Base-by-base conservation (phyloP, 2,888 invertebrate genomes). In the Tigriopus californicus region DNA sequence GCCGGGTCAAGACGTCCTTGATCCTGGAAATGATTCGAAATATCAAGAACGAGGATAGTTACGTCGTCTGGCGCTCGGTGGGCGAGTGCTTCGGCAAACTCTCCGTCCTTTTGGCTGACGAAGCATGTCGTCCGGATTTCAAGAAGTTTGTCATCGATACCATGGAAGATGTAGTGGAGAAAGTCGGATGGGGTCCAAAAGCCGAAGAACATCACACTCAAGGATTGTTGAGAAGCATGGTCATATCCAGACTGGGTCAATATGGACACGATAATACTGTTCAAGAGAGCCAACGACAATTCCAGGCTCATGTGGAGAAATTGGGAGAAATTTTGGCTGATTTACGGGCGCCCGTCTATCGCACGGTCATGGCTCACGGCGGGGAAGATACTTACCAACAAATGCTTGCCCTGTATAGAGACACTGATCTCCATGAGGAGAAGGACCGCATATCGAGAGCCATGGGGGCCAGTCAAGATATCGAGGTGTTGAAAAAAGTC, bases 41-140 rank as follows among this genome's bases (percentile, higher is more conserved):
- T 0, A 90, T 82, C 69, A 77, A 79, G 63, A 80, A 84, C 64
- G 92, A 94, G 71, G 81, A 81, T 42, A 85, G 92, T 71, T 94
- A 84, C 73, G 90, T 91, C 0, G 94, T 94, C 0, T 95, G 94
- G 94, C 83, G 81, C 8, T 82, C 83, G 1, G 81, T 89, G 64
- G 79, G 80, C 42, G 83, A 82, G 68, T 84, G 84, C 65, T 72
- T 91, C 58, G 77, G 79, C 13, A 83, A 82, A 68, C 74, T 92
- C 56, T 79, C 41, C 8, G 20, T 79, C 60, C 77, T 80, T 48
- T 73, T 91, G 25, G 74, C 91, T 62, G 82, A 88, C 70, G 84
- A 88, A 1, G 82, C 85, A 15, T 78, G 79, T 62, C 79, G 82
- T 67, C 79, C 80, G 20, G 75, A 80, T 1, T 83, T 85, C 66